A percentile compares a stretch with the other conserved stretches of the same genome.
These are phyloP conservation scores for Cataglyphis albicans DNA, from an alignment of 2,888 invertebrate genomes.

Conservation along the genomic window DNA sequence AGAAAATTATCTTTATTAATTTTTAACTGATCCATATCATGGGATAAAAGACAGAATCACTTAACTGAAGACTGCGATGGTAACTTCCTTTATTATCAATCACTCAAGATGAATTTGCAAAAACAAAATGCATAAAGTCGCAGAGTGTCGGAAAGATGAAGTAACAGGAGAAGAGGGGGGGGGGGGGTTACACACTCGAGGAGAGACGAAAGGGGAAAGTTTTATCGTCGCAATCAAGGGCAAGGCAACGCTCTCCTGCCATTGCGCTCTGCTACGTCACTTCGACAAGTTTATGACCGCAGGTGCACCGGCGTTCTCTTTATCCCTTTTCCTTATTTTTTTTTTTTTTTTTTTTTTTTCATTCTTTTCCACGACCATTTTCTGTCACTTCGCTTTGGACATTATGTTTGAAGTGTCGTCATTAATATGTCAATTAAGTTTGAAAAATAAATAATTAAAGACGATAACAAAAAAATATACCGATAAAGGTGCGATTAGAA, in stretches of 20 bases:
- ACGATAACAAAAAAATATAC: not conserved
- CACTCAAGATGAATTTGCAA: conserved; percentile 30
- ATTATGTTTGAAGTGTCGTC: conserved; percentile 9
- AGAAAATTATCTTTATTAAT: not conserved
- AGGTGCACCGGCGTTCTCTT: conserved; percentile 69
- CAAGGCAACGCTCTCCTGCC: conserved; percentile 66
- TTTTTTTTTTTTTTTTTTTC: not conserved
- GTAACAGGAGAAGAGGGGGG: conserved; percentile 2
- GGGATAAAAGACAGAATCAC: not conserved
- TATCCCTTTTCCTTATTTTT: not conserved
- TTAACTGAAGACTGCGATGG: conserved; percentile 5
- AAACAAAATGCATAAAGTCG: conserved; percentile 43
- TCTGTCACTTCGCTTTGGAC: conserved; percentile 35
- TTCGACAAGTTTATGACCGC: conserved; percentile 76
- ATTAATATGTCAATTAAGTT: not conserved
- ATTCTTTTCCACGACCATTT: not conserved
- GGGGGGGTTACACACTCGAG: not conserved
- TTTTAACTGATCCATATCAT: not conserved
- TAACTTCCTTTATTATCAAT: conserved; percentile 28
- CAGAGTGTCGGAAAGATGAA: conserved; percentile 27
- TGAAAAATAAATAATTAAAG: not conserved
- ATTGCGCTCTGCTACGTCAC: conserved; percentile 67
- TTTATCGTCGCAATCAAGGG: conserved; percentile 75
- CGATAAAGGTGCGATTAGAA: not conserved
- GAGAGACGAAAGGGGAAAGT: conserved; percentile 49